phyloP scores from a whole-genome alignment of 2,797 vertebrate genomes.

The Poeciliopsis turneri region DNA sequence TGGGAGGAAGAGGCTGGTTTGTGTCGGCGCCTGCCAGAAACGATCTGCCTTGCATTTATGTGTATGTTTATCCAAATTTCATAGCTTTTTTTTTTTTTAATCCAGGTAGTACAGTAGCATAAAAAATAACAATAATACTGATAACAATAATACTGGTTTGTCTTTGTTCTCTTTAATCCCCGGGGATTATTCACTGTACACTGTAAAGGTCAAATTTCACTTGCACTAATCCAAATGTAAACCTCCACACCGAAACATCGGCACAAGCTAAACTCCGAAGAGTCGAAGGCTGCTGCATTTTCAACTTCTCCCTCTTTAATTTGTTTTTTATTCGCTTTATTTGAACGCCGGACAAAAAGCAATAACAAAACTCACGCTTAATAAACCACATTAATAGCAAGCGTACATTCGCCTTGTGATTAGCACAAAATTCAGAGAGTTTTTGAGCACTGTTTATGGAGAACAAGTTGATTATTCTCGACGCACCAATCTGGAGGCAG shows the following conservation, averaged over 20 bases:
- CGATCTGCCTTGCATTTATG: slow-evolving; percentile 17
- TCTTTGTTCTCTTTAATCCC: slow-evolving; percentile 25
- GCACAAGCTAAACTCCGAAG: neutral
- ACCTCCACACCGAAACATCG: neutral
- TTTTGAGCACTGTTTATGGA: neutral
- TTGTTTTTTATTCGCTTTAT: neutral
- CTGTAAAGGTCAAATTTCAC: slow-evolving; percentile 40
- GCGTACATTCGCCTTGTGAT: neutral
- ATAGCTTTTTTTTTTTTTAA: neutral
- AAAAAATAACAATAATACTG: neutral
- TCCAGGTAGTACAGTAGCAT: slow-evolving; percentile 5
- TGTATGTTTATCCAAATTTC: slow-evolving; percentile 21
- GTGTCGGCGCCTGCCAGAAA: slow-evolving; percentile 26
- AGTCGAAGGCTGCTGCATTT: slow-evolving; percentile 16
- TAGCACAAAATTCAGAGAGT: neutral
- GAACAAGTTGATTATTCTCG: neutral
- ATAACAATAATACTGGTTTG: neutral
- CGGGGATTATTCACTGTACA: neutral
- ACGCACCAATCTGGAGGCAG: neutral
- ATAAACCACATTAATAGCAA: neutral
- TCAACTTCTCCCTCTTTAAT: neutral
- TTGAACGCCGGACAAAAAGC: neutral
- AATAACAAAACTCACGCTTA: neutral
- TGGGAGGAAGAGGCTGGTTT: slow-evolving; percentile 34
- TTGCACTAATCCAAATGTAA: slow-evolving; percentile 40